Evolutionary conservation across 2,797 vertebrate species (phyloP), one percentile per base, ranked within the genome.

Genomic region (Leptodactylus fallax): DNA sequence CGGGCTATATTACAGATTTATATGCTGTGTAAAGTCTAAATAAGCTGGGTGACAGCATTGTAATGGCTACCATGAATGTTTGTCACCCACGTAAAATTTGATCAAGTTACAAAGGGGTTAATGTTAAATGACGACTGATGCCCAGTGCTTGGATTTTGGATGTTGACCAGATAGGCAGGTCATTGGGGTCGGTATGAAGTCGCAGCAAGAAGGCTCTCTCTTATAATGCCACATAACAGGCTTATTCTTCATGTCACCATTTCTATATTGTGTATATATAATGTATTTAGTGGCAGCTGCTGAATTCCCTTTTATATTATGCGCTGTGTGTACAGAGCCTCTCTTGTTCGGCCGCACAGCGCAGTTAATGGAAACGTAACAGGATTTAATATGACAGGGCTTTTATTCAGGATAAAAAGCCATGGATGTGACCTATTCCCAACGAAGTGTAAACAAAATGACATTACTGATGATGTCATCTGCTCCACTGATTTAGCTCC

Each of bases 381-480:
- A 63, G 79, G n/a, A 65, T 51, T 21, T 23, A 9, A 23, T n/a
- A 63, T 3, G 61, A 81, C 45, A 47, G 79, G 49, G 19, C 79
- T 80, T 63, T 63, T 65, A 81, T 65, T 81, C 79, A 63, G 58
- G 6, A 16, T 47, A 55, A 47, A 80, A 58, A 19, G 51, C 49
- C 53, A 79, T 79, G 36, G n/a, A 58, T 16, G 14, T 19, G 77
- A 27, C 23, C 27, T 6, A 1, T 36, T 36, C 36, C 36, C 36
- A 2, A 4, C 8, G n/a, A 79, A 19, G 7, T 36, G 27, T 17
- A 71, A 76, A n/a, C 47, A 7, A 0, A 10, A 51, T 76, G 72
- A 51, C 61, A 53, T 53, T 47, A 51, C 61, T 63, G 47, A 51
- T 67, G 61, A 82, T 82, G 80, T 67, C 79, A 81, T 65, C 60